Evolutionary conservation across 2,888 invertebrate species (phyloP).

Genomic region (Lucinisca nassula): DNA sequence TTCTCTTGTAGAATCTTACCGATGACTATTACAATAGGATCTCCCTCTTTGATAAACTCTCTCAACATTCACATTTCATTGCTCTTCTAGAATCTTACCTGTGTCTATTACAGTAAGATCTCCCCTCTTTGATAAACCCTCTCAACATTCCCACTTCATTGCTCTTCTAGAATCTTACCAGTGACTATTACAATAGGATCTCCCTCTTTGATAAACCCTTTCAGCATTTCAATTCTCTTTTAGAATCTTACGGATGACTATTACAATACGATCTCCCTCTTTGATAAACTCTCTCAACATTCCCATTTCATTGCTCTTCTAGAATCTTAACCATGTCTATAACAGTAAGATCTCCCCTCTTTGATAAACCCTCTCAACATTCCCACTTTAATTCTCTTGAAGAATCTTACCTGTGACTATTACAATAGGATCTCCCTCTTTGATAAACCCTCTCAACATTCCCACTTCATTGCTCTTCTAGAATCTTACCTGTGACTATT

Average conservation of each 20-base stretch:
- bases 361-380: conserved; percentile 93
- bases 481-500: conserved; percentile 94
- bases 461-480: conserved; percentile 51
- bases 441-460: conserved; percentile 93
- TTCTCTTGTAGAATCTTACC: conserved; percentile 81
- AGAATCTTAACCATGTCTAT: conserved; percentile 94
- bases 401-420: conserved; percentile 94
- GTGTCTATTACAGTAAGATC: too few species aligned
- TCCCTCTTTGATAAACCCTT: conserved; percentile 95
- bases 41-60: too few species aligned
- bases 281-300: conserved; percentile 93
- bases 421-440: conserved; percentile 95
- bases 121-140: too few species aligned
- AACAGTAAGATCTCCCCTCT: conserved; percentile 95
- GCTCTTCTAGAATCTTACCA: conserved; percentile 90
- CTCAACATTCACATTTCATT: too few species aligned
- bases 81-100: too few species aligned
- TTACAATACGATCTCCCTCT: conserved; percentile 95
- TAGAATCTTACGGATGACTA: conserved; percentile 96
- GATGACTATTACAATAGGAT: too few species aligned
- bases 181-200: conserved; percentile 97
- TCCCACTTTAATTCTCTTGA: conserved; percentile 35
- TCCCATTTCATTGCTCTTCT: conserved; percentile 34
- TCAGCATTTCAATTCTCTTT: conserved; percentile 81
- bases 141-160: conserved; percentile 92